A percentile compares a stretch with the other conserved stretches of the same genome.
phyloP scores from a whole-genome alignment of 2,797 vertebrate genomes.

The Coccyzus lansbergi region DNA sequence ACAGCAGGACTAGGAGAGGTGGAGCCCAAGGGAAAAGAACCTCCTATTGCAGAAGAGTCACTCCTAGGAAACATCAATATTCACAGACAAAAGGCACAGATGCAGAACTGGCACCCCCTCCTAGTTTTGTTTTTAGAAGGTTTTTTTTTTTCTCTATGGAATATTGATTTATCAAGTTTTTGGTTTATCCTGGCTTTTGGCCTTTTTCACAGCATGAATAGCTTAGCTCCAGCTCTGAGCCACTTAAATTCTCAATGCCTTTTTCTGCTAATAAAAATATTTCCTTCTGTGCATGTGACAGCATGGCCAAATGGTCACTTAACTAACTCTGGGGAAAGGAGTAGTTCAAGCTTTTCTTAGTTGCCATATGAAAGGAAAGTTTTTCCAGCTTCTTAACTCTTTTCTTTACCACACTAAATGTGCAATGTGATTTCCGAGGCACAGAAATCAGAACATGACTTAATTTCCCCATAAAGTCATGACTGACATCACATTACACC shows the following conservation, averaged over 20 bases:
- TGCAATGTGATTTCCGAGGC: background rate
- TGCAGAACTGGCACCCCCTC: background rate
- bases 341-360: background rate
- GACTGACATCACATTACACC: background rate
- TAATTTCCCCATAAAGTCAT: background rate
- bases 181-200: slow-evolving; percentile 27
- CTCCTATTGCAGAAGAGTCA: background rate
- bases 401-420: background rate
- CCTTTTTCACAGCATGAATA: slow-evolving; percentile 21
- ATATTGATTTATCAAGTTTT: slow-evolving; percentile 3
- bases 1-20: background rate
- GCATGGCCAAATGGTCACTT: slow-evolving; percentile 34
- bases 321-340: slow-evolving; percentile 8
- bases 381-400: background rate
- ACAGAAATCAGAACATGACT: background rate
- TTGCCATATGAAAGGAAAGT: background rate
- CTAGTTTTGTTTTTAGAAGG: background rate
- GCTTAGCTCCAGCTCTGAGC: background rate
- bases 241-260: background rate
- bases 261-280: slow-evolving; percentile 44
- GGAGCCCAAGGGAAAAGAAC: background rate
- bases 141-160: background rate
- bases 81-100: background rate
- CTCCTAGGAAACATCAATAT: background rate
- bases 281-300: background rate